Conservation (phyloP, 2,113 vertebrate genomes). For the Spizaetus ornatus region DNA sequence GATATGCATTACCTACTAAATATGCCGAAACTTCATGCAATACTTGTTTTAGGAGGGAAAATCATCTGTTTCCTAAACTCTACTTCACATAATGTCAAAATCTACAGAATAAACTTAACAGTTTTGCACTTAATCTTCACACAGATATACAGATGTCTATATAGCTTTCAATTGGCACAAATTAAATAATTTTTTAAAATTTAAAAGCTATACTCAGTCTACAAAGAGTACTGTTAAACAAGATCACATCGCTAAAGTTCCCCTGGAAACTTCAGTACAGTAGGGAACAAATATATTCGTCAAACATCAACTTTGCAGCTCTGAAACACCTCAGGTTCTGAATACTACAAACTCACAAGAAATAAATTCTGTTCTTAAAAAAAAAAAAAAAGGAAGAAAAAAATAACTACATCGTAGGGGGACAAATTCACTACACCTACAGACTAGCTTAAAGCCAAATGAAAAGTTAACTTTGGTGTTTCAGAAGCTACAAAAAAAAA, state of each 20-base stretch:
- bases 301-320: not conserved
- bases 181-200: not conserved
- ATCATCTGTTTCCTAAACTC: not conserved
- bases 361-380: not conserved
- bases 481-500: not conserved
- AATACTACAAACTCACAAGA: not conserved
- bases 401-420: not conserved
- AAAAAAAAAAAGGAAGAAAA: too few relatives aligned
- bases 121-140: not conserved
- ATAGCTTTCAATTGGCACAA: not conserved
- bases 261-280: not conserved
- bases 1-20: not conserved
- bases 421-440: not conserved
- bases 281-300: not conserved
- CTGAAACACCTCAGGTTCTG: not conserved
- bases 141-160: not conserved
- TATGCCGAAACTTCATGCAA: not conserved
- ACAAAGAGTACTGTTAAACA: not conserved
- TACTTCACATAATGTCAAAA: not conserved
- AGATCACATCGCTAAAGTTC: not conserved
- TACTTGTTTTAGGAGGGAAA: not conserved
- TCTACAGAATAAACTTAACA: not conserved
- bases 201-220: not conserved
- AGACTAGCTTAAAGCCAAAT: not conserved
- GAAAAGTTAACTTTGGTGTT: not conserved